Conservation (phyloP, 2,113 vertebrate species). For the Elgaria multicarinata region DNA sequence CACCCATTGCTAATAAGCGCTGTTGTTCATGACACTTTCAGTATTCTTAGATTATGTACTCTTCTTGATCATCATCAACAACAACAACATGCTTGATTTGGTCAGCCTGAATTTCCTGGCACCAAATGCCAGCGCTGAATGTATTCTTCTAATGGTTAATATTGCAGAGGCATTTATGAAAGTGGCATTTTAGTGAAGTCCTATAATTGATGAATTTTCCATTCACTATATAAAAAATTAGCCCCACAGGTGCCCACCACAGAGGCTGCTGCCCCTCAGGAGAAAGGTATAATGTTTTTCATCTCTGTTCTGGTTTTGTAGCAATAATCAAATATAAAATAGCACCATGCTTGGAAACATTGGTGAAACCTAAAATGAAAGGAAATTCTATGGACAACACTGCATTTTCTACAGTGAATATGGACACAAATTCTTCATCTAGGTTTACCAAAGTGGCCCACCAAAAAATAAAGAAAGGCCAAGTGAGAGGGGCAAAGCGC, state of each 20-base stretch:
- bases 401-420: constrained; percentile 49
- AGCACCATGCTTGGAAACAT: constrained; percentile 49
- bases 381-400: constrained; percentile 64
- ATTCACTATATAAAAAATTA: constrained; percentile 31
- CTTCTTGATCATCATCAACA: constrained; percentile 26
- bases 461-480: no score
- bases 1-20: background rate
- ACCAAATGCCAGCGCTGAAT: constrained; percentile 42
- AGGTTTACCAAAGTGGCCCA: background rate
- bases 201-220: constrained; percentile 60
- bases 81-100: constrained; percentile 29
- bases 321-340: constrained; percentile 26
- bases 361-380: constrained; percentile 60
- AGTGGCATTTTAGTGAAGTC: constrained; percentile 31
- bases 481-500: background rate
- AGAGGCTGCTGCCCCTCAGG: constrained; percentile 24
- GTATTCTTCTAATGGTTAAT: constrained; percentile 37
- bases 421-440: no score
- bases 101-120: constrained; percentile 36
- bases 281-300: constrained; percentile 38
- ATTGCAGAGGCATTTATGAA: constrained; percentile 32
- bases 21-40: no score
- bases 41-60: no score
- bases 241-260: constrained; percentile 28
- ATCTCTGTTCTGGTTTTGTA: constrained; percentile 57